Evolutionary conservation across 2,888 invertebrate species (phyloP).

Genomic region (Meloe dianella): DNA sequence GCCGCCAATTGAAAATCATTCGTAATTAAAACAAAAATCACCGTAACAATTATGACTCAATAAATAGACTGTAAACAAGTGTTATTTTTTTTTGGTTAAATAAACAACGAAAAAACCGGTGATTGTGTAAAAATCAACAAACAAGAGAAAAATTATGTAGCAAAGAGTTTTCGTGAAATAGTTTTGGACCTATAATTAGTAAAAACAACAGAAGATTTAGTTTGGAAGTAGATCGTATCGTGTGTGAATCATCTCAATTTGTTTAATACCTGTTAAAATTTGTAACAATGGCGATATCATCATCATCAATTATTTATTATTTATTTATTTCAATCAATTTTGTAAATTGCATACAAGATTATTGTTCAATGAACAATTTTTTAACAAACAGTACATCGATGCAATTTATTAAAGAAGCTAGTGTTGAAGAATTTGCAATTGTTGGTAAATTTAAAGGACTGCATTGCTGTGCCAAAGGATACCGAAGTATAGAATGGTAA

Average conservation of each 20-base stretch:
- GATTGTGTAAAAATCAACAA: background rate
- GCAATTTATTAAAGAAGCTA: constrained; percentile 77
- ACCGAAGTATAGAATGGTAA: constrained; percentile 81
- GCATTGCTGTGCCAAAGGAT: constrained; percentile 79
- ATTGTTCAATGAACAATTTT: constrained; percentile 68
- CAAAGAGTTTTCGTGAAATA: background rate
- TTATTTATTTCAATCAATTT: constrained; percentile 26
- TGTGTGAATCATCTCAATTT: constrained; percentile 21
- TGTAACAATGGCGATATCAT: background rate
- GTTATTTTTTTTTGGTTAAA: too few species aligned
- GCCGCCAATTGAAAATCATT: constrained; percentile 15
- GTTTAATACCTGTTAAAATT: background rate
- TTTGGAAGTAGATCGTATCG: too few species aligned
- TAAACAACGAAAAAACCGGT: background rate
- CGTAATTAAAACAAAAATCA: background rate
- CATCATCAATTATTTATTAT: background rate
- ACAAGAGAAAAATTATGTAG: background rate
- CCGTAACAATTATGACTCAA: background rate
- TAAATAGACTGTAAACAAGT: background rate
- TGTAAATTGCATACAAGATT: constrained; percentile 60
- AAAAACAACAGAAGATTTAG: background rate
- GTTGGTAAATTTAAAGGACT: constrained; percentile 75
- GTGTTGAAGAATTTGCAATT: constrained; percentile 71
- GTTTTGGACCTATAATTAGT: background rate
- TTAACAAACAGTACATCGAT: constrained; percentile 67